phyloP scores from a whole-genome alignment of 1,140 invertebrate species.

The Mycetomoellerius zeteki region DNA sequence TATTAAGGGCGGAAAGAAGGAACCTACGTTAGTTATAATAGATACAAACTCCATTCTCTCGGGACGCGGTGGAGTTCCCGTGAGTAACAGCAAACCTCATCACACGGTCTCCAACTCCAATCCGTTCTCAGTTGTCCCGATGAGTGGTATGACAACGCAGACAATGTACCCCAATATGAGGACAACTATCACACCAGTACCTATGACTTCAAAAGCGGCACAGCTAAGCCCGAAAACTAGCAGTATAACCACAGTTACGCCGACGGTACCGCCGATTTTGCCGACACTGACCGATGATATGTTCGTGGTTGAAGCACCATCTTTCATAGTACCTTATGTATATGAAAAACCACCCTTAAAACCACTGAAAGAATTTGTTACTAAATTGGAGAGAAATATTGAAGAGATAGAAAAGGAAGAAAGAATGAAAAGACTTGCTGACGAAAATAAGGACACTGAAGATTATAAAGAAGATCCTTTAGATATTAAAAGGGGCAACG shows the following conservation, averaged over 20 bases:
- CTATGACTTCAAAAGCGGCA: conserved; percentile 82
- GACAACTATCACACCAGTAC: conserved; percentile 88
- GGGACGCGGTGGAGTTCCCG: conserved; percentile 89
- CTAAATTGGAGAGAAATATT: conserved; percentile 89
- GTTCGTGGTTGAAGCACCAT: conserved; percentile 96
- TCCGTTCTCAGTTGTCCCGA: conserved; percentile 86
- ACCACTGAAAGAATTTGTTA: conserved; percentile 92
- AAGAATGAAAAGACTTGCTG: conserved; percentile 78
- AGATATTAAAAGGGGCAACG: conserved; percentile 80
- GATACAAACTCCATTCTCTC: conserved; percentile 92
- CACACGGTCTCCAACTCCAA: conserved; percentile 81
- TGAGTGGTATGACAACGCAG: conserved; percentile 87
- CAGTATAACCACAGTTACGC: conserved; percentile 83
- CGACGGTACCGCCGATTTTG: conserved; percentile 88
- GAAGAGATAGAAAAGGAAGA: conserved; percentile 87
- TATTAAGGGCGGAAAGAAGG: conserved; percentile 89
- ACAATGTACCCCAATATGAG: conserved; percentile 89
- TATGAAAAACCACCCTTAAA: conserved; percentile 95
- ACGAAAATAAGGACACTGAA: conserved; percentile 79
- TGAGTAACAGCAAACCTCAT: conserved; percentile 82
- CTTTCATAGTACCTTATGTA: conserved; percentile 97
- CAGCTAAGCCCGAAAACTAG: conserved; percentile 76
- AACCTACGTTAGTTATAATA: conserved; percentile 93
- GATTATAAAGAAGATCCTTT: conserved; percentile 79
- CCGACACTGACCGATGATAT: conserved; percentile 95